Evolutionary conservation across 2,888 invertebrate genomes (phyloP).

Genomic region (Pachymerium ferrugineum): DNA sequence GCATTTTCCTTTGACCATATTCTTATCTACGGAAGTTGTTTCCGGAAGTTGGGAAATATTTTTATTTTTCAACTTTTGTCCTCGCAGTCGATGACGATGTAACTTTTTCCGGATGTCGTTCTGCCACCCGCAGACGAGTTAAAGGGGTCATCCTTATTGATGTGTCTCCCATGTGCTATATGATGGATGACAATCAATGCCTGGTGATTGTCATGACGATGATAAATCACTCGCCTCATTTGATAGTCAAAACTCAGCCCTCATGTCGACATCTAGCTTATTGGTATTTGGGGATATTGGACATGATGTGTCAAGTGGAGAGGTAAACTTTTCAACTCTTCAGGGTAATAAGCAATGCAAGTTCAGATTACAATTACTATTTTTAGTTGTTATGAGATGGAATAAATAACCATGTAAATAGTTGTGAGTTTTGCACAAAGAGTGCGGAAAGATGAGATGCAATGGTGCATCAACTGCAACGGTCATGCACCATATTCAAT

Average conservation of each 20-base stretch:
- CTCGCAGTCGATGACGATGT: neutral
- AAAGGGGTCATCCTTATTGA: neutral
- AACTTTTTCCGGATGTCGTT: neutral
- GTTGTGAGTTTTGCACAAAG: too few relatives aligned
- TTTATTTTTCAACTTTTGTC: neutral
- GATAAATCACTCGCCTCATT: neutral
- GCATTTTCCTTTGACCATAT: too few relatives aligned
- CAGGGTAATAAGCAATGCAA: too few relatives aligned
- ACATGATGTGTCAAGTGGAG: neutral
- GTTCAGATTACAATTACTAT: too few relatives aligned
- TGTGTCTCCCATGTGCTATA: neutral
- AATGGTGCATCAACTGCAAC: too few relatives aligned
- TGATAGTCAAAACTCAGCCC: neutral
- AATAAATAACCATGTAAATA: too few relatives aligned
- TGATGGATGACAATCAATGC: conserved; percentile 1
- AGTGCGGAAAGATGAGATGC: too few relatives aligned
- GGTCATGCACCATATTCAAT: too few relatives aligned
- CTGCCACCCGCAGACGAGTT: neutral
- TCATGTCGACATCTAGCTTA: neutral
- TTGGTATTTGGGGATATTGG: neutral
- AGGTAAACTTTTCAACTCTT: too few relatives aligned
- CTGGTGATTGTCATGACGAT: conserved; percentile 2
- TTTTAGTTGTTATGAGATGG: too few relatives aligned
- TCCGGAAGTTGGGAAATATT: too few relatives aligned
- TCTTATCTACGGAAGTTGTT: too few relatives aligned